phyloP scores from a whole-genome alignment of 2,797 vertebrate genomes.

The Emys orbicularis region DNA sequence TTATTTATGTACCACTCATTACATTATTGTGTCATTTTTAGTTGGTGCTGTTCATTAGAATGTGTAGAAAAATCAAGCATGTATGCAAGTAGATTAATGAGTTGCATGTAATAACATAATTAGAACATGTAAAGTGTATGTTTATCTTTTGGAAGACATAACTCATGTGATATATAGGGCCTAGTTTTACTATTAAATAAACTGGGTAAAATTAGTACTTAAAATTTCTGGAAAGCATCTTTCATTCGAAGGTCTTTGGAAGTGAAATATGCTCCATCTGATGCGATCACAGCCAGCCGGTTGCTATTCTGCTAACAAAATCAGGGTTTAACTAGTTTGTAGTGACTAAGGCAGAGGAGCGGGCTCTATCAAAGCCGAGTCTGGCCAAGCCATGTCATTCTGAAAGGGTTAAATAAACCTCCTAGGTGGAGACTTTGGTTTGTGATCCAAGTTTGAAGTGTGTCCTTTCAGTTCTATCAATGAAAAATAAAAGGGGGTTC shows the following conservation, averaged over 20 bases:
- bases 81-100: not conserved
- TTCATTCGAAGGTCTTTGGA: not conserved
- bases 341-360: not conserved
- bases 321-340: not conserved
- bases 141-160: not conserved
- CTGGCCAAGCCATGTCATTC: not conserved
- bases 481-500: not conserved
- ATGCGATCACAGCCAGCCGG: not conserved
- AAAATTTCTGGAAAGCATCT: not conserved
- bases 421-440: not conserved
- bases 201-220: not conserved
- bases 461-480: not conserved
- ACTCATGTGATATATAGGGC: not conserved
- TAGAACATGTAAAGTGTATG: not conserved
- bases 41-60: not conserved
- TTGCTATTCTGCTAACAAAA: not conserved
- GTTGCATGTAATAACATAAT: not conserved
- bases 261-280: not conserved
- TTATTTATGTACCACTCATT: not conserved
- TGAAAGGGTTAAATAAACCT: not conserved
- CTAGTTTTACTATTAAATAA: constrained; percentile 3
- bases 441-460: not conserved
- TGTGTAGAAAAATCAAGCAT: not conserved
- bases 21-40: not conserved
- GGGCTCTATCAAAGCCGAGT: not conserved